Percentiles rank a stretch among this genome's conserved stretches.
Conservation (phyloP, 2,888 invertebrate species). For the Drosophila affinis region DNA sequence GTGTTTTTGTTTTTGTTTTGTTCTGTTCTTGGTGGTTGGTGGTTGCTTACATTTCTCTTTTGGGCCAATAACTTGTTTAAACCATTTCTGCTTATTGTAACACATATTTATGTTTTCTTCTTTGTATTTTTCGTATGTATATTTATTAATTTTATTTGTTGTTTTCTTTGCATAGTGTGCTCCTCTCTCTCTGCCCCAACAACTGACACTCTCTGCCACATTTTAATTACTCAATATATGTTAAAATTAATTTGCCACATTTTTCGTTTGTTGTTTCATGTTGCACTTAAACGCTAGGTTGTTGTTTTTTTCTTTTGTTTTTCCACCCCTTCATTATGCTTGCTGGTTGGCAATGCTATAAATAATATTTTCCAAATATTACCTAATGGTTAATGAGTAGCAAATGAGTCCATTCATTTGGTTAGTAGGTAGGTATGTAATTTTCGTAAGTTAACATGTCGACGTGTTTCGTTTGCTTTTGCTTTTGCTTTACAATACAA, state of each 20-base stretch:
- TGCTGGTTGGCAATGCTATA: constrained; percentile 47
- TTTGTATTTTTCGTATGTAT: constrained; percentile 26
- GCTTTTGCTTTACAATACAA: constrained; percentile 63
- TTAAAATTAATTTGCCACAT: constrained; percentile 79
- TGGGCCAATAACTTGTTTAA: constrained; percentile 73
- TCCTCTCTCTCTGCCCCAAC: constrained; percentile 17
- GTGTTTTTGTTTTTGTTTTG: constrained; percentile 37
- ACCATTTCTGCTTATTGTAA: constrained; percentile 72
- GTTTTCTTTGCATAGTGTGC: constrained; percentile 30
- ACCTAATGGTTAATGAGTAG: constrained; percentile 69
- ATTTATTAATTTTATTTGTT: constrained; percentile 20
- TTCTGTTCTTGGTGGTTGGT: constrained; percentile 45
- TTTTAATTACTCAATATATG: constrained; percentile 39
- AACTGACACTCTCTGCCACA: constrained; percentile 51
- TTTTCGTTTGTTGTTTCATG: constrained; percentile 39
- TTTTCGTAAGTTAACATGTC: constrained; percentile 81
- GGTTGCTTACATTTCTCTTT: constrained; percentile 66
- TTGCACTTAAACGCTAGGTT: constrained; percentile 55
- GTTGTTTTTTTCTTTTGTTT: constrained; percentile 15
- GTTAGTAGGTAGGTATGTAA: constrained; percentile 57
- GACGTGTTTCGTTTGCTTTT: constrained; percentile 81
- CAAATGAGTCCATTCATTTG: constrained; percentile 61
- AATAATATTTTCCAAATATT: constrained; percentile 72
- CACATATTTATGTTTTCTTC: constrained; percentile 35
- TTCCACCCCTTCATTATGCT: constrained; percentile 7